These are phyloP conservation scores for Pheosia gnoma DNA, from an alignment of 2,888 invertebrate genomes.

Conservation along the genomic window DNA sequence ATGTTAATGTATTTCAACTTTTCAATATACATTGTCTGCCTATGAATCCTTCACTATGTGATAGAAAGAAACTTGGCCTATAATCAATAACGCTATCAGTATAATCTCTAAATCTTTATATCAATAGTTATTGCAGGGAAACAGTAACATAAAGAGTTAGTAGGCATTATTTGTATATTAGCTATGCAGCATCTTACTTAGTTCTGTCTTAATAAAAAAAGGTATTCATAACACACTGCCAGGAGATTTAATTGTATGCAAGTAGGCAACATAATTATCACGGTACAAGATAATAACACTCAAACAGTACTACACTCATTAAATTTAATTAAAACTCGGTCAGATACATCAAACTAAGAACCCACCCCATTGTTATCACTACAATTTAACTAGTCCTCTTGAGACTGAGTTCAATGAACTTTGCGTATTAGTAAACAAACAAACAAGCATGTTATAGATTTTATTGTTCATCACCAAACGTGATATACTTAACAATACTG, in stretches of 20 bases:
- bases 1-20: neutral
- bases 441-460: constrained; percentile 28
- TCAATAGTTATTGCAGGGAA: neutral
- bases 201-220: no score
- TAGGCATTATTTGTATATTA: neutral
- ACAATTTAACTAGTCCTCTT: constrained; percentile 11
- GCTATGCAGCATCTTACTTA: no score
- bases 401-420: constrained; percentile 38
- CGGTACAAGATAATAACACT: no score
- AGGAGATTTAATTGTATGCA: no score
- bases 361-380: constrained; percentile 14
- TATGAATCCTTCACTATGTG: neutral
- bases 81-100: neutral
- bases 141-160: neutral
- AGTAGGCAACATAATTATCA: no score
- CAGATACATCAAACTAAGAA: no score
- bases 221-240: no score
- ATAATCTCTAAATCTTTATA: constrained; percentile 1
- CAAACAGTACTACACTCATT: no score
- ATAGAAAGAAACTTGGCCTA: neutral
- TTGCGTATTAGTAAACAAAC: constrained; percentile 31
- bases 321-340: no score
- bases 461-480: neutral
- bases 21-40: neutral
- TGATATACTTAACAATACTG: neutral